Evolutionary conservation across 2,113 vertebrate species (phyloP), one percentile per base, ranked within the genome.

Genomic region (Stegastes partitus): DNA sequence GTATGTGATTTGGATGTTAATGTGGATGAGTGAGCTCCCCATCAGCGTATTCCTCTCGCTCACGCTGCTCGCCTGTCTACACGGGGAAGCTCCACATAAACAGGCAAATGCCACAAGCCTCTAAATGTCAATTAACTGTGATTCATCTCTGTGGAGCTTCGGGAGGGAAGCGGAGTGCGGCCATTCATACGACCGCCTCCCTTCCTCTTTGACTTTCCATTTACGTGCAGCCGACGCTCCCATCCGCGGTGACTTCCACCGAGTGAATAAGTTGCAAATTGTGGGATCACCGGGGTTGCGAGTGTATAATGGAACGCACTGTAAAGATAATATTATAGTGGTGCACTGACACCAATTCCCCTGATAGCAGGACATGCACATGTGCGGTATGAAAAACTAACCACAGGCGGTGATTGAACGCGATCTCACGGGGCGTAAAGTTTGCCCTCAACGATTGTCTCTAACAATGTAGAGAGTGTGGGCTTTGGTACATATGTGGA

Each of bases 71-170:
- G 77, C 25, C 57, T 1, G 37, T 75, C 80, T 37, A 63, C 84
- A 34, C 14, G 12, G 57, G 49, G 55, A 73, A 47, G 77, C 82
- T 54, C 68, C 54, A 45, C 84, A 69, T 79, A 79, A 84, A 90
- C 85, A 81, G 79, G 77, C 83, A 89, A 92, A 91, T 88, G 88
- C 91, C 89, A 90, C 82, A 51, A 85, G 88, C 91, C 70, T 88
- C 88, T 82, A 88, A 89, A 92, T 91, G 91, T 88, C 91, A 90
- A 89, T 90, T 91, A 91, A 70, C 37, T 75, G 72, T 85, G 85
- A 89, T 88, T 90, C 87, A 89, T 90, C 77, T 84, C 77, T 53
- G 62, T 1, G 59, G 77, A 78, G 87, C 74, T 42, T 58, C 4
- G 80, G 82, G 74, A 71, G 34, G 50, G 61, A 23, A 22, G 58